Conservation (phyloP, 2,888 invertebrate species). For the Trissolcus japonicus region DNA sequence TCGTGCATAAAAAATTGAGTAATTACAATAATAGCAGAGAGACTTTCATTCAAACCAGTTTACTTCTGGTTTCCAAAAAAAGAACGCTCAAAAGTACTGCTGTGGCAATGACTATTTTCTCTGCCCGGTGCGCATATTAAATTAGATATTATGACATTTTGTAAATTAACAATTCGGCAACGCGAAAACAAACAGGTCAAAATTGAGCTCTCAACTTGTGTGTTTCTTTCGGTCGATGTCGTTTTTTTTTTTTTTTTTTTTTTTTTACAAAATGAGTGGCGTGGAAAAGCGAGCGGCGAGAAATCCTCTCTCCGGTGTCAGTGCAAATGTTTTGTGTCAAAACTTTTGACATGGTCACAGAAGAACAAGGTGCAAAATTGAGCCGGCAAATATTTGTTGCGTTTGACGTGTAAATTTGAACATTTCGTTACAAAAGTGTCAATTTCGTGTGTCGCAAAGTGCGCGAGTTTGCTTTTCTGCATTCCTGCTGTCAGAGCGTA, state of each 20-base stretch:
- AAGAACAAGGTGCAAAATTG: constrained; percentile 3
- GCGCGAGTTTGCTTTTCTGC: constrained; percentile 24
- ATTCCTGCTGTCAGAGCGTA: constrained; percentile 37
- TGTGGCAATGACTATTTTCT: constrained; percentile 4
- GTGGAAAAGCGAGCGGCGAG: not conserved
- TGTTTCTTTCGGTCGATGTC: too few species aligned
- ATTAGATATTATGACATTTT: too few species aligned
- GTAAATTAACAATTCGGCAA: too few species aligned
- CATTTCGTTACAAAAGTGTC: constrained; percentile 13
- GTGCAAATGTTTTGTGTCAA: constrained; percentile 6
- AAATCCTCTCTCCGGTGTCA: too few species aligned
- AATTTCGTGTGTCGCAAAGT: constrained; percentile 11
- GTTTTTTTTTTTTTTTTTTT: too few species aligned
- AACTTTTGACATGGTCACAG: not conserved
- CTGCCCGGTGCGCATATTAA: too few species aligned
- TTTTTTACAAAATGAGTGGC: too few species aligned
- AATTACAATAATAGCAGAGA: constrained; percentile 13
- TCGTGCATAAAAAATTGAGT: constrained; percentile 4
- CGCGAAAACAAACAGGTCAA: too few species aligned
- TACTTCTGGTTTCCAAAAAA: too few species aligned
- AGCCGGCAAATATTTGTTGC: not conserved
- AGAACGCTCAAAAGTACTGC: too few species aligned
- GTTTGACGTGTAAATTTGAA: constrained; percentile 23
- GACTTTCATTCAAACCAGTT: constrained; percentile 20
- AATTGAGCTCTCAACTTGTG: too few species aligned